Base-by-base conservation (phyloP, 1,140 invertebrate species). In the Neodiprion fabricii region DNA sequence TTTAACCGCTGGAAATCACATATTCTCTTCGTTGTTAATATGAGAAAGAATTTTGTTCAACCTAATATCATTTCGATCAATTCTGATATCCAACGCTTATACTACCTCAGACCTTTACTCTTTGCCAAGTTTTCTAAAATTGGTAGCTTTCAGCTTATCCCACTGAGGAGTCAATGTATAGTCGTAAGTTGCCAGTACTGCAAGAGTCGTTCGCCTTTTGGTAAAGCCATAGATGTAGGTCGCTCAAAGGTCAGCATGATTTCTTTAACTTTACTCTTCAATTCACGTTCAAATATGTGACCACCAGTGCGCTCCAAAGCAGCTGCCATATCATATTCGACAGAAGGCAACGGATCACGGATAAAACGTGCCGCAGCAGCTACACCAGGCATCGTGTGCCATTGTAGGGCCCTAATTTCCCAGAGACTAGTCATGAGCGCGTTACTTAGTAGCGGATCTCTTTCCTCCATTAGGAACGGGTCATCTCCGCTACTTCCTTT, bases 371-470 rank as follows among this genome's bases (percentile, higher is more conserved):
- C 94, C 0, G 91, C 90, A 69, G 89, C 91, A 7, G 92, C 91
- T 7, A 96, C 90, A 74, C 83, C 86, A n/a, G 94, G 94, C 76
- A 96, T 82, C n/a, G 92, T 90, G 85, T 97, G 95, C 77, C 90
- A 87, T 81, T 96, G 93, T 48, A 97, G 83, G 10, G 91, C 90
- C 71, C 93, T 91, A 28, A 98, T 90, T 89, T 99, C 97, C 97
- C 97, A 99, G 28, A 99, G 89, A 53, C 94, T 97, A 81, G 96
- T 97, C 23, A 95, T 91, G 2, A 96, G 87, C 0, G 97, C 97
- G 76, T 92, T 91, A 23, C 94, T 94, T 76, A 94, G 91, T 0
- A 90, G 79, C 1, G 96, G 95, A 89, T 97, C 93, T 5, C 89
- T 83, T 89, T 98, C 96, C 71, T 94, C 91, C 89, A 93, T 92